phyloP scores from a whole-genome alignment of 1,140 invertebrate genomes.

The Cotesia typhae region DNA sequence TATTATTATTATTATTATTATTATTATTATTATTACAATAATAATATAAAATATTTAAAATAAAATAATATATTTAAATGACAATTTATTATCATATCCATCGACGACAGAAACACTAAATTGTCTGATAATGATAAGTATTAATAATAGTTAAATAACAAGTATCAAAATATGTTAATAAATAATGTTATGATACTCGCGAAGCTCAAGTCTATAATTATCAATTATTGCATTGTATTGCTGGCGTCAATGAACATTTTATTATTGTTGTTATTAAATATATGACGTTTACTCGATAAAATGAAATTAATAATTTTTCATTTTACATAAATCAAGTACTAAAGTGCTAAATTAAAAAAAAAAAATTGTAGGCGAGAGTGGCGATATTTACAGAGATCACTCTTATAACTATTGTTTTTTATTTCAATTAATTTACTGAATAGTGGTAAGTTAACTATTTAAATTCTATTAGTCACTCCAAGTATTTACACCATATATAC shows the following conservation, averaged over 20 bases:
- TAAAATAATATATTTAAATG: too few species aligned
- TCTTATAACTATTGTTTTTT: background rate
- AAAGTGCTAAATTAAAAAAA: background rate
- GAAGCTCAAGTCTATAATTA: slow-evolving; percentile 1
- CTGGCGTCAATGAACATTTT: slow-evolving; percentile 12
- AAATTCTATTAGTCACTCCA: background rate
- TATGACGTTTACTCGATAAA: too few species aligned
- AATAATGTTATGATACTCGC: background rate
- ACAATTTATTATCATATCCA: slow-evolving; percentile 3
- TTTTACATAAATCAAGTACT: background rate
- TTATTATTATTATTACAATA: slow-evolving; percentile 11
- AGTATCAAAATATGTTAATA: background rate
- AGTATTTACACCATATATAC: slow-evolving; percentile 18
- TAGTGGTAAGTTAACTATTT: background rate
- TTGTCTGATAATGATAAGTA: background rate
- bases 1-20: background rate
- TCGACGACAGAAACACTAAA: slow-evolving; percentile 1
- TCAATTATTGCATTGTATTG: slow-evolving; percentile 2
- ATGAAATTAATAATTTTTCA: too few species aligned
- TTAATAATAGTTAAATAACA: background rate
- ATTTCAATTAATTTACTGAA: background rate
- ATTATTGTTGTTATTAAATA: background rate
- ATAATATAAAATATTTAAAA: background rate
- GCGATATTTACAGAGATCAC: slow-evolving; percentile 5
- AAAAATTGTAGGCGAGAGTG: slow-evolving; percentile 13